Evolutionary conservation across 2,113 vertebrate genomes (phyloP).

Genomic region (Haemorhous mexicanus): DNA sequence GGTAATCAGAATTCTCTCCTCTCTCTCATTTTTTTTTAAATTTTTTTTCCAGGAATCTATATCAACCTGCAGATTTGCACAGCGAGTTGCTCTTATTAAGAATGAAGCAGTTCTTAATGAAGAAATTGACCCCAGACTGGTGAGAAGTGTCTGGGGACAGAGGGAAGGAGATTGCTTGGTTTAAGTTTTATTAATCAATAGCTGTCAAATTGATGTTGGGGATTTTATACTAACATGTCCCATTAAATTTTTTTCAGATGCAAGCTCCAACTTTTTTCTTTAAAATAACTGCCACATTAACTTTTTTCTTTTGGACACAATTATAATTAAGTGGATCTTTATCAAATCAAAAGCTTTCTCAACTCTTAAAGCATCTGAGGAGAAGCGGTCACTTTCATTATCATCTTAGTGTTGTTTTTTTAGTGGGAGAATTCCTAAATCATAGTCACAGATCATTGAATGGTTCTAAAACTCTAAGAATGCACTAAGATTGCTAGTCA

Average conservation of each 20-base stretch:
- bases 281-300: neutral
- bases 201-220: neutral
- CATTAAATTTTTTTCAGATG: neutral
- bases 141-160: constrained; percentile 63
- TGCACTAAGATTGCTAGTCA: neutral
- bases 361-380: neutral
- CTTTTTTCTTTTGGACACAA: neutral
- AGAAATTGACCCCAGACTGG: constrained; percentile 90
- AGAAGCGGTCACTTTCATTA: neutral
- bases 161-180: neutral
- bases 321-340: neutral
- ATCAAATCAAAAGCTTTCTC: neutral
- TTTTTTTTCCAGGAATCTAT: constrained; percentile 85
- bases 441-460: neutral
- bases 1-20: neutral
- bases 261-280: neutral
- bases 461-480: neutral
- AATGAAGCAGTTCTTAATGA: constrained; percentile 94
- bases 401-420: neutral
- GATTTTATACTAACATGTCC: neutral
- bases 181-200: neutral
- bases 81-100: constrained; percentile 92
- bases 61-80: constrained; percentile 94
- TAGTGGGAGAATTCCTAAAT: neutral
- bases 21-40: neutral